Conservation (phyloP, 2,113 vertebrate genomes). For the Nyctibius bracteatus region DNA sequence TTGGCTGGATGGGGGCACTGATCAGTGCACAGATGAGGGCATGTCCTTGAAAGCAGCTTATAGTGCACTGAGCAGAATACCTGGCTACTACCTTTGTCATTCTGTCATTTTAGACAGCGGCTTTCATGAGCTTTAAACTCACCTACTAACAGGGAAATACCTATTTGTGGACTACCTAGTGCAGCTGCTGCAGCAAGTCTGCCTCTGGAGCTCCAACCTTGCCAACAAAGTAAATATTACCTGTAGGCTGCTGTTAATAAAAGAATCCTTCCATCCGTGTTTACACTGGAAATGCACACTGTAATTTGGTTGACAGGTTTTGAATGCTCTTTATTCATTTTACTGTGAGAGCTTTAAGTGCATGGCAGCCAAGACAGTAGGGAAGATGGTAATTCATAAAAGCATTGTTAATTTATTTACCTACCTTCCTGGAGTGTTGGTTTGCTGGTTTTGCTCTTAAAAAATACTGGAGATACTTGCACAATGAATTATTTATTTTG, state of each 20-base stretch:
- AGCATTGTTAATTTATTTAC: background rate
- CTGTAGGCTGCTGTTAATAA: background rate
- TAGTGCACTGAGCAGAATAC: background rate
- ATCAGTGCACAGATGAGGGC: background rate
- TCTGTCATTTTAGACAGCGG: background rate
- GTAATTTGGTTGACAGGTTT: background rate
- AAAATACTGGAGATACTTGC: background rate
- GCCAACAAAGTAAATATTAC: background rate
- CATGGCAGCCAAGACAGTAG: background rate
- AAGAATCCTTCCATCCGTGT: background rate
- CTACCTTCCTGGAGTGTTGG: background rate
- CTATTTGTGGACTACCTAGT: background rate
- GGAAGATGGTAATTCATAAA: background rate
- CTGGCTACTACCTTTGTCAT: background rate
- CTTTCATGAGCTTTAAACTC: background rate
- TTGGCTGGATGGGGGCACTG: background rate
- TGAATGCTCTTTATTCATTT: background rate
- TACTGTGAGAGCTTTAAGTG: background rate
- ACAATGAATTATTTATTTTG: conserved; percentile 50
- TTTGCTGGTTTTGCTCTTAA: background rate
- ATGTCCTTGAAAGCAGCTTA: background rate
- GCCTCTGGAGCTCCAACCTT: background rate
- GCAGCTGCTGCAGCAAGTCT: background rate
- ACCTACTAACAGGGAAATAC: background rate
- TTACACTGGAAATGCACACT: background rate